Percentiles rank a stretch among this genome's conserved stretches.
Conservation (phyloP, 1,140 invertebrate genomes). For the Penaeus vannamei region DNA sequence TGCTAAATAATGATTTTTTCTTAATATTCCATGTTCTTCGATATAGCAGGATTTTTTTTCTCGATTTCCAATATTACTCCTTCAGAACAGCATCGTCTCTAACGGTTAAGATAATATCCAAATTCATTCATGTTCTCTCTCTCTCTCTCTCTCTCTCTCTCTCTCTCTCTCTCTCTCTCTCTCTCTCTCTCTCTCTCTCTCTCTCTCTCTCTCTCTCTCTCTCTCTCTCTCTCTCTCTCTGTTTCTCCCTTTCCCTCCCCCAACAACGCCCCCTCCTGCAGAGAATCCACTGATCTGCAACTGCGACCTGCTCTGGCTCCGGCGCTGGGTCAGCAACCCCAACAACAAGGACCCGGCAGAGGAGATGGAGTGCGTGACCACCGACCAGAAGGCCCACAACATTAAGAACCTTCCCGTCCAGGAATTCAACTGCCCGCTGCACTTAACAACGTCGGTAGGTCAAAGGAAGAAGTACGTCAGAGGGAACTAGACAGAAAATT, state of each 20-base stretch:
- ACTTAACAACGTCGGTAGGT: too few relatives aligned
- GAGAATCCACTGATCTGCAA: slow-evolving; percentile 91
- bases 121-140: too few relatives aligned
- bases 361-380: background rate
- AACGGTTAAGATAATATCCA: too few relatives aligned
- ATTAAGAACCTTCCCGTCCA: slow-evolving; percentile 43
- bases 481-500: background rate
- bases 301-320: slow-evolving; percentile 90
- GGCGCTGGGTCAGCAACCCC: slow-evolving; percentile 78
- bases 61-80: too few relatives aligned
- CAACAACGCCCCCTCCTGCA: slow-evolving; percentile 70
- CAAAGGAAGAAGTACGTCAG: background rate
- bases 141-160: too few relatives aligned
- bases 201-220: background rate
- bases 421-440: slow-evolving; percentile 49
- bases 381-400: slow-evolving; percentile 44
- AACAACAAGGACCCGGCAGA: slow-evolving; percentile 52
- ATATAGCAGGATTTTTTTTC: too few relatives aligned
- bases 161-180: too few relatives aligned
- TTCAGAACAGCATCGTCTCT: too few relatives aligned
- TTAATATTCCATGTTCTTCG: too few relatives aligned
- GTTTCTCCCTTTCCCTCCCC: background rate
- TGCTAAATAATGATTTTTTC: too few relatives aligned
- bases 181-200: background rate
- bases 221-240: background rate